Evolutionary conservation across 1,140 invertebrate genomes (phyloP).

Genomic region (Pemphigus obesinymphae): DNA sequence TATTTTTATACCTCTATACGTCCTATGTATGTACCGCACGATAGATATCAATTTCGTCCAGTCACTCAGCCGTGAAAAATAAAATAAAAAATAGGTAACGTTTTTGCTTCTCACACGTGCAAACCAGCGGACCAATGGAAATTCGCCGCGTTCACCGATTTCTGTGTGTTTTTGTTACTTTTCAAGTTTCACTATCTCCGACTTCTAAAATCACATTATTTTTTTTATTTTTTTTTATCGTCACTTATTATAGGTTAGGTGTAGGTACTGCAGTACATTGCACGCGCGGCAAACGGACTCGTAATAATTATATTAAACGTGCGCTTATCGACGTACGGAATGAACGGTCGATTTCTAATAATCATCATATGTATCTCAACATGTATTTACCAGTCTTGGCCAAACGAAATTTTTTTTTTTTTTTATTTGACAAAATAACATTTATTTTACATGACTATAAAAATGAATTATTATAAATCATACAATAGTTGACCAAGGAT

Average conservation of each 20-base stretch:
- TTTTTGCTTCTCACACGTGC: neutral
- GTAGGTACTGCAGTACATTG: no score
- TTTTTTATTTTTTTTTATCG: no score
- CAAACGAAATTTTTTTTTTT: no score
- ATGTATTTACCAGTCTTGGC: no score
- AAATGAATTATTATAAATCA: neutral
- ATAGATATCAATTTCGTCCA: neutral
- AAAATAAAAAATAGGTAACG: neutral
- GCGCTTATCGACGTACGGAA: neutral
- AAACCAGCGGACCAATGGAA: slow-evolving; percentile 10
- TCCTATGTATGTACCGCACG: neutral
- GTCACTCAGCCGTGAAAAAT: slow-evolving; percentile 32
- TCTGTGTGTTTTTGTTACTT: neutral
- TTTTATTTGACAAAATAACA: no score
- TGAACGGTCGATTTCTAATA: neutral
- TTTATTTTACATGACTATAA: neutral
- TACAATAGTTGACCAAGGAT: slow-evolving; percentile 29
- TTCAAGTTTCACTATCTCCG: slow-evolving; percentile 28
- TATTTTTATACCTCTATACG: neutral
- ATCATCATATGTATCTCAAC: no score
- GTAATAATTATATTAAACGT: neutral
- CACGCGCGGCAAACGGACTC: neutral
- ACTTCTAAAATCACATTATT: neutral
- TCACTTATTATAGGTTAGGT: no score
- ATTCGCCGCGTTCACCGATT: neutral